Percentiles rank a stretch among this genome's conserved stretches.
Evolutionary conservation across 2,113 vertebrate genomes (phyloP).

Genomic region (Lepidothrix coronata): DNA sequence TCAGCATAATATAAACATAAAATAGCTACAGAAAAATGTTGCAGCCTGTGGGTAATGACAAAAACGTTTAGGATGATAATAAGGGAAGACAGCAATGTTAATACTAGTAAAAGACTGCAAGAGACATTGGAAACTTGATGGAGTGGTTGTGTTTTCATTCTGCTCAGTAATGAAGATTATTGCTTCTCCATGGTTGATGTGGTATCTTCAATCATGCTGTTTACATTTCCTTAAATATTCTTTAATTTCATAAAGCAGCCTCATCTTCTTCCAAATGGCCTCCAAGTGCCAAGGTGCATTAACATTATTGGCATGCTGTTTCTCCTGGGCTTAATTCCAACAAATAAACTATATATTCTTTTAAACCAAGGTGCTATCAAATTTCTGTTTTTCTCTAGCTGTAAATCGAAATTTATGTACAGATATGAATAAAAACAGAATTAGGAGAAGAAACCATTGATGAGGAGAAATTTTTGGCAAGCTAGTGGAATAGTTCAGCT

Average conservation of each 20-base stretch:
- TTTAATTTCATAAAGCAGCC: background rate
- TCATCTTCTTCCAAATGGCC: background rate
- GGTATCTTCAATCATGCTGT: background rate
- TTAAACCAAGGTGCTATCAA: background rate
- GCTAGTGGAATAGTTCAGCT: background rate
- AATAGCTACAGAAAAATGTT: background rate
- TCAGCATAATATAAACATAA: background rate
- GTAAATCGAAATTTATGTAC: background rate
- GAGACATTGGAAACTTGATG: background rate
- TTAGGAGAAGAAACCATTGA: background rate
- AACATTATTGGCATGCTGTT: background rate
- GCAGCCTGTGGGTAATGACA: background rate
- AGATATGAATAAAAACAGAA: background rate
- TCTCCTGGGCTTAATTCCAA: background rate
- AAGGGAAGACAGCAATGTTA: background rate
- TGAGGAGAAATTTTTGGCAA: background rate
- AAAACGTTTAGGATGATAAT: background rate
- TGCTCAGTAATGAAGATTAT: background rate
- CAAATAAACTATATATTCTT: background rate
- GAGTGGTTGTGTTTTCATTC: background rate
- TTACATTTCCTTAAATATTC: background rate
- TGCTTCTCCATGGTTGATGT: background rate
- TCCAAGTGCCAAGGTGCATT: background rate
- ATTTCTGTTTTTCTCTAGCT: background rate
- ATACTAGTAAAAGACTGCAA: background rate